Evolutionary conservation across 2,888 invertebrate genomes (phyloP).

Genomic region (Lithophane semibrunnea): DNA sequence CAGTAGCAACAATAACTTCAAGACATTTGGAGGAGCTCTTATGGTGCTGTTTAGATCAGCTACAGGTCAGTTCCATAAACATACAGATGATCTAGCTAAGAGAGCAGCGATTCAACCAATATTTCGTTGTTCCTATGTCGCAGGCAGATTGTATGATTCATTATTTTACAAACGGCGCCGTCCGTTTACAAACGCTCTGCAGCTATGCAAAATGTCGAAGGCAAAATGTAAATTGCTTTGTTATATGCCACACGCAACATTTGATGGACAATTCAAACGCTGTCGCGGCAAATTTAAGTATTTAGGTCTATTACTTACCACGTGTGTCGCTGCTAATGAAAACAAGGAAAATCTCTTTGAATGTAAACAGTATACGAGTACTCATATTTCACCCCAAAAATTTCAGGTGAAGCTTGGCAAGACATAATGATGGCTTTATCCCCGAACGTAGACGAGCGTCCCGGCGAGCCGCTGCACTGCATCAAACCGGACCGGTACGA

Average conservation of each 20-base stretch:
- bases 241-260: too few relatives aligned
- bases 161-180: too few relatives aligned
- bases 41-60: constrained; percentile 98
- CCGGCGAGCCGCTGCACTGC: constrained; percentile 92
- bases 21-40: constrained; percentile 98
- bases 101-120: background rate
- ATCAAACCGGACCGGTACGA: constrained; percentile 88
- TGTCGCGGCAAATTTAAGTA: too few relatives aligned
- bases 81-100: background rate
- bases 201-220: too few relatives aligned
- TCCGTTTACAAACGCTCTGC: too few relatives aligned
- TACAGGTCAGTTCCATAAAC: constrained; percentile 91
- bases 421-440: constrained; percentile 97
- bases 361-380: background rate
- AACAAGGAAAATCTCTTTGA: background rate
- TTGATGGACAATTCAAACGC: too few relatives aligned
- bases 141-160: too few relatives aligned
- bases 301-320: too few relatives aligned
- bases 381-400: background rate
- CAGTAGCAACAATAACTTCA: constrained; percentile 98
- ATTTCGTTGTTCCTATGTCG: too few relatives aligned
- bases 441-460: constrained; percentile 77
- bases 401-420: constrained; percentile 98
- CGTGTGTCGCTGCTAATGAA: too few relatives aligned
- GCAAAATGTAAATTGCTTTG: too few relatives aligned